phyloP scores from a whole-genome alignment of 2,888 invertebrate species.

The Perizoma flavofasciatum region DNA sequence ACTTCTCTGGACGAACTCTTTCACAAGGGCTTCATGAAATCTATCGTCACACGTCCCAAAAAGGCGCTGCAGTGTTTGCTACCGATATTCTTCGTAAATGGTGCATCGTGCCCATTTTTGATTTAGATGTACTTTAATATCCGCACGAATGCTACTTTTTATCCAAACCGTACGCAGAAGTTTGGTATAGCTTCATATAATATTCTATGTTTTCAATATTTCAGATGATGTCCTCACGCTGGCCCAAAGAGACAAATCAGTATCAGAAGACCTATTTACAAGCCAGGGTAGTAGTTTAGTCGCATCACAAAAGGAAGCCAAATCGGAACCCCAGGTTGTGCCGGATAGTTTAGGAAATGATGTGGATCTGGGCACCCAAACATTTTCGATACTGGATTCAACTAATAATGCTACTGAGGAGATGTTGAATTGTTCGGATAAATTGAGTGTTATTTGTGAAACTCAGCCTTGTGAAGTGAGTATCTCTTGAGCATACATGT shows the following conservation, averaged over 20 bases:
- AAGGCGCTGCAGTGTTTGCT: too few species aligned
- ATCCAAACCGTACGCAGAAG: too few species aligned
- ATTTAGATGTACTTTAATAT: too few species aligned
- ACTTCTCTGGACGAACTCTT: too few species aligned
- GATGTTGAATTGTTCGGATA: slow-evolving; percentile 39
- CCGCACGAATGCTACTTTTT: too few species aligned
- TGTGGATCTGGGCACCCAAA: slow-evolving; percentile 58
- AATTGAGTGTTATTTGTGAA: slow-evolving; percentile 47
- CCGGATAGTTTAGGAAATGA: slow-evolving; percentile 38
- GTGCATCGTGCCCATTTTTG: too few species aligned
- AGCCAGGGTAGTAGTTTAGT: slow-evolving; percentile 55
- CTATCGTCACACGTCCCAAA: too few species aligned
- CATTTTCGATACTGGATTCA: slow-evolving; percentile 62
- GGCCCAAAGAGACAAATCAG: slow-evolving; percentile 61
- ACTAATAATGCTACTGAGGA: slow-evolving; percentile 31
- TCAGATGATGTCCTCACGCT: slow-evolving; percentile 68
- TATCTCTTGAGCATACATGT: slow-evolving; percentile 20
- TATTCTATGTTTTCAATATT: slow-evolving; percentile 24
- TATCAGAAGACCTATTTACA: slow-evolving; percentile 64
- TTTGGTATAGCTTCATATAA: too few species aligned
- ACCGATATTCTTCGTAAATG: too few species aligned
- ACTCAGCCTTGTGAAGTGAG: slow-evolving; percentile 61
- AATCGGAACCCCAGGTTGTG: slow-evolving; percentile 15
- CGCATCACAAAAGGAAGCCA: slow-evolving; percentile 24
- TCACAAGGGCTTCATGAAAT: too few species aligned